phyloP scores from a whole-genome alignment of 2,888 invertebrate genomes.

The Aspidiotus destructor region DNA sequence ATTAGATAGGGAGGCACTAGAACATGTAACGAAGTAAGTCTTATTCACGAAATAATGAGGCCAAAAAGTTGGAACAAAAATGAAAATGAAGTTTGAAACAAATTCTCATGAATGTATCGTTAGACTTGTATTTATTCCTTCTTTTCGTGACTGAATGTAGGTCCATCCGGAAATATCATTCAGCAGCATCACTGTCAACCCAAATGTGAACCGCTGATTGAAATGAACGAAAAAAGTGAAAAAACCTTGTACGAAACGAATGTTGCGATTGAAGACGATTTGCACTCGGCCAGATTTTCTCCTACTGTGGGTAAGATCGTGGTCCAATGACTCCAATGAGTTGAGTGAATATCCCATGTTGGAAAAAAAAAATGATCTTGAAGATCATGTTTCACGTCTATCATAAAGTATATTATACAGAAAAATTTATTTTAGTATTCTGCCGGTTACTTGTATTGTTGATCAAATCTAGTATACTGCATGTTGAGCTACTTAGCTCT shows the following conservation, averaged over 20 bases:
- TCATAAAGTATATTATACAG: too few species aligned
- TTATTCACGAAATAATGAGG: not conserved
- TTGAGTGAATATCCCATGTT: too few species aligned
- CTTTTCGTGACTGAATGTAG: slow-evolving; percentile 42
- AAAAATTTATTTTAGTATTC: too few species aligned
- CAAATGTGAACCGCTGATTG: not conserved
- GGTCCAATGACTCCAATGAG: too few species aligned
- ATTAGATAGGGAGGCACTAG: too few species aligned
- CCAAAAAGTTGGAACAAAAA: too few species aligned
- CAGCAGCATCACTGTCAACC: slow-evolving; percentile 88
- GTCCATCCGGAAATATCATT: slow-evolving; percentile 79
- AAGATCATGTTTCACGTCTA: too few species aligned
- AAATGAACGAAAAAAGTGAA: not conserved
- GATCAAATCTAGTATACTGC: too few species aligned
- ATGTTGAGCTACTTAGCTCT: too few species aligned
- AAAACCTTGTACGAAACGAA: not conserved
- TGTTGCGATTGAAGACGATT: not conserved
- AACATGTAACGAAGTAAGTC: not conserved
- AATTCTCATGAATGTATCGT: not conserved
- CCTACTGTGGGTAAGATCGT: not conserved
- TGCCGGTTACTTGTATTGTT: too few species aligned
- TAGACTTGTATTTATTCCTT: slow-evolving; percentile 20
- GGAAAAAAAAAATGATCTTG: too few species aligned
- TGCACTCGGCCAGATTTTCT: not conserved
- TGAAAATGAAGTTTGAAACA: too few species aligned